These are phyloP conservation scores for Dasypolia templi DNA, from an alignment of 2,888 invertebrate genomes.

Conservation along the genomic window DNA sequence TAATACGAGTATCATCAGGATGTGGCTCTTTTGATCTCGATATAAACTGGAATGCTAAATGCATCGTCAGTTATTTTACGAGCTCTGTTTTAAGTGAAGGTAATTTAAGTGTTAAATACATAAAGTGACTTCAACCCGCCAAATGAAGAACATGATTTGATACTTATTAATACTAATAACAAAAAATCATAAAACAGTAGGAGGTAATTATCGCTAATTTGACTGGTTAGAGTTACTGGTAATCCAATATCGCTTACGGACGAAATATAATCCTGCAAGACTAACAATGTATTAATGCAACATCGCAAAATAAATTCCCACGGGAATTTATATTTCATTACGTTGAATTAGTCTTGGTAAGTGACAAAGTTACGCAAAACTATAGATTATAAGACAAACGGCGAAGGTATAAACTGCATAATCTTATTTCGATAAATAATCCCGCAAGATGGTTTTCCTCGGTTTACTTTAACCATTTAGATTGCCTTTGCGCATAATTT, in stretches of 20 bases:
- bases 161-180: background rate
- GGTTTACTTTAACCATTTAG: conserved; percentile 44
- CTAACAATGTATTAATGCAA: conserved; percentile 42
- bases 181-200: conserved; percentile 26
- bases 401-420: conserved; percentile 37
- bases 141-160: background rate
- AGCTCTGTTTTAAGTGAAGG: conserved; percentile 9
- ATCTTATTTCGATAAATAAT: conserved; percentile 62
- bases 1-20: conserved; percentile 11
- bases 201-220: conserved; percentile 25
- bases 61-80: conserved; percentile 22
- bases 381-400: conserved; percentile 52
- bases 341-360: conserved; percentile 60
- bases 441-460: conserved; percentile 43
- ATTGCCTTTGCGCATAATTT: conserved; percentile 63
- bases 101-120: background rate
- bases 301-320: conserved; percentile 55
- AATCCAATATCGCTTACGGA: conserved; percentile 52
- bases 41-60: conserved; percentile 22
- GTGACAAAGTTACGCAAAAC: conserved; percentile 54
- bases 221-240: conserved; percentile 6
- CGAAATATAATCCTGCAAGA: conserved; percentile 48
- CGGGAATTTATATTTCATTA: conserved; percentile 60
- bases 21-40: conserved; percentile 30
- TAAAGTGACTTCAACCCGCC: background rate